Evolutionary conservation across 2,888 invertebrate genomes (phyloP), one percentile per base, ranked within the genome.

Genomic region (Caenorhabditis doughertyi): DNA sequence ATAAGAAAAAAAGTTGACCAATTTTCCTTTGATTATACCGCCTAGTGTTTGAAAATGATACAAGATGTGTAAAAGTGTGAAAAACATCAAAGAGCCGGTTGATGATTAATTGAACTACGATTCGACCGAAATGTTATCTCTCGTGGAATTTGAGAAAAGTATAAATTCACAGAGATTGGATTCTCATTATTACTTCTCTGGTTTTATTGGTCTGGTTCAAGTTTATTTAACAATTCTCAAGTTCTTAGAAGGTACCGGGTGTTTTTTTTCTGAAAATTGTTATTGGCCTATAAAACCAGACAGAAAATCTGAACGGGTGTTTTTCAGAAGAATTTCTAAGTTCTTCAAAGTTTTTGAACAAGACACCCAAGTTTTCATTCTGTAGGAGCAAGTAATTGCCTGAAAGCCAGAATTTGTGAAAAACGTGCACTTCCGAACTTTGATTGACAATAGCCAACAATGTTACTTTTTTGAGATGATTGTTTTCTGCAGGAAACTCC

Each of bases 51-150:
- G n/a, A n/a, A n/a, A n/a, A n/a, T n/a, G 58, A 18, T 27, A 51
- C 44, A 35, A 18, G 1, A 27, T 13, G 58, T 18, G 21, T 62
- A 27, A 27, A 3, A 29, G 44, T 47, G 64, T 64, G 42, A 64
- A 64, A 21, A 64, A 64, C 64, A 64, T 64, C 64, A 64, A 64
- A 64, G 64, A 49, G 64, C 64, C 64, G 64, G 64, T 64, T 11
- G n/a, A 29, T 64, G 64, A 64, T 64, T 64, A 64, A 64, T 64
- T 64, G 64, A 64, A 27, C 47, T 47, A 64, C 64, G 64, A 64
- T 64, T 64, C 5, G 42, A 60, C 2, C 25, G 23, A 56, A 21
- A 49, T 64, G 64, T 64, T 18, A n/a, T n/a, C n/a, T n/a, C n/a
- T n/a, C n/a, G n/a, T n/a, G n/a, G n/a, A n/a, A n/a, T n/a, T n/a